A percentile compares a stretch with the other conserved stretches of the same genome.
Conservation (phyloP, 2,888 invertebrate species). For the Frankliniella fusca region DNA sequence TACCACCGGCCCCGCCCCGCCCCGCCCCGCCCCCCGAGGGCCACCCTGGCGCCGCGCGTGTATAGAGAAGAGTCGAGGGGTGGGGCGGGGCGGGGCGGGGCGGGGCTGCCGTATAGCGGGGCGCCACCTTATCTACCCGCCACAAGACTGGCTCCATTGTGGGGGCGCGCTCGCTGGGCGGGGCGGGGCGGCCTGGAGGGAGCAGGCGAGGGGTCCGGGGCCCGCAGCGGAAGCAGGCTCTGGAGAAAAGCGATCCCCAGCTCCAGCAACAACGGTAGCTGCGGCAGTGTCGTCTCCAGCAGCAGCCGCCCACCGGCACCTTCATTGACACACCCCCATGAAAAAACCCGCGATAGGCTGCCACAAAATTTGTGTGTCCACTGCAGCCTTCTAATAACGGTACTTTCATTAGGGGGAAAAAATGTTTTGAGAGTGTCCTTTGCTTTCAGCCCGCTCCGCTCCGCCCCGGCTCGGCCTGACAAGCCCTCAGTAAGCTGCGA, state of each 20-base stretch:
- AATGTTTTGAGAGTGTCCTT: neutral
- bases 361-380: no score
- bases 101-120: neutral
- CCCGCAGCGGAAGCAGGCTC: no score
- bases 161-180: neutral
- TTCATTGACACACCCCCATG: no score
- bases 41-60: neutral
- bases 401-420: no score
- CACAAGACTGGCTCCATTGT: slow-evolving; percentile 24
- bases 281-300: no score
- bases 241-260: no score
- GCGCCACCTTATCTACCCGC: slow-evolving; percentile 14
- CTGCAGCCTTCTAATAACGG: no score
- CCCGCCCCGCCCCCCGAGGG: neutral
- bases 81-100: no score
- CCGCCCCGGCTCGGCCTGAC: neutral
- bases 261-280: no score
- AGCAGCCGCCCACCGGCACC: no score
- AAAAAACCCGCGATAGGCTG: no score
- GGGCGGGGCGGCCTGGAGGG: neutral
- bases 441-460: neutral
- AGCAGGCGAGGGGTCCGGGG: neutral
- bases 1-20: neutral
- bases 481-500: slow-evolving; percentile 18
- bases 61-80: neutral